Base-by-base conservation (phyloP, 2,797 vertebrate species). In the Epinephelus malabaricus region DNA sequence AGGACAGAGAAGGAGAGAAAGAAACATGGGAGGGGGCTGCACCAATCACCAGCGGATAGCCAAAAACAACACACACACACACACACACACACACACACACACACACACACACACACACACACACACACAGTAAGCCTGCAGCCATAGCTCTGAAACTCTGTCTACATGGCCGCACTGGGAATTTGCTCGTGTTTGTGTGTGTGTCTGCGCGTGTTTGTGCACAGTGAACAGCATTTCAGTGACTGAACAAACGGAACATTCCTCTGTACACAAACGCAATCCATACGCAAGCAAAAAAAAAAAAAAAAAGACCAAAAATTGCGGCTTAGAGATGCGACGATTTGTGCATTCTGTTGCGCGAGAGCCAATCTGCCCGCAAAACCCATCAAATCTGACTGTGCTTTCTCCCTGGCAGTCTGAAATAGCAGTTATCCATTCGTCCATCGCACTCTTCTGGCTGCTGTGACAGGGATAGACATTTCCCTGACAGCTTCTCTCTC, bases 381-480 rank as follows among this genome's bases (percentile, higher is more conserved):
- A 85, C 78, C 63, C 88, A 86, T 89, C 73, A 71, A 86, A 90
- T 90, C 83, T 84, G 84, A 82, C 73, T 53, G 85, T 84, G 88
- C 78, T 81, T 84, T 64, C 78, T 80, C 79, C 72, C 77, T 83
- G 82, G 74, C 88, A 90, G 84, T 86, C 83, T 91, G 83, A 86
- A 90, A 92, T 88, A 89, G 91, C 88, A 91, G 91, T 91, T 92
- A 92, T 94, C 92, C 90, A 88, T 93, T 88, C 78, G 85, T 88
- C 92, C 92, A 93, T 92, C 88, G 79, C 86, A 67, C 80, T 88
- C 86, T 79, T 83, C 89, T 88, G 88, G 91, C 89, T 92, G 79
- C 88, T 86, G 90, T 92, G 93, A 94, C 93, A 92, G 86, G 89
- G 90, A 91, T 81, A 93, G 93, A 93, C 92, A 90, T 91, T 88